Evolutionary conservation across 2,113 vertebrate genomes (phyloP), one percentile per base, ranked within the genome.

Genomic region (Phrynosoma blainvillii): DNA sequence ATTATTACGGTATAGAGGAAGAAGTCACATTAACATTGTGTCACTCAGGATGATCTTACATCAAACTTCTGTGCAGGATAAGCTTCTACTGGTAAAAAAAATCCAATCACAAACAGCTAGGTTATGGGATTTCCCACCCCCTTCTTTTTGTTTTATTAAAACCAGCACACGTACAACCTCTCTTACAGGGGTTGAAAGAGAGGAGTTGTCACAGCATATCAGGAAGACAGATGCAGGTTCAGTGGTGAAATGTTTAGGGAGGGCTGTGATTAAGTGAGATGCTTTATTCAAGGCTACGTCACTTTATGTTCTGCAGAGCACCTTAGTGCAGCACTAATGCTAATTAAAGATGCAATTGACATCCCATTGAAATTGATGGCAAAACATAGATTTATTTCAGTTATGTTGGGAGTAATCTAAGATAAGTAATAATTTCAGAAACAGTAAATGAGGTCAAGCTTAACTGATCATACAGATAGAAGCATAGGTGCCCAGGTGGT

Each of bases 221-320:
- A 30, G 56, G 62, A 11, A 86, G 9, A 23, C 11, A 71, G 47
- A 79, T 30, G 32, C n/a, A 56, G 47, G 21, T 79, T 73, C 42
- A 80, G n/a, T 73, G 65, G 56, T 73, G n/a, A 23, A 80, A 80
- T 87, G 47, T 71, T 87, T 80, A 36, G n/a, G 23, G 23, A 68
- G 23, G 75, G 1, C 62, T 11, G 73, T 77, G 66, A 65, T n/a
- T 77, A 47, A 12, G 40, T 65, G 6, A 78, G 8, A 52, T 66
- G 36, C 42, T 77, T 78, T 32, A 10, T 40, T 27, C 62, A 78
- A 27, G 25, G 9, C 27, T 66, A 74, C 20, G 36, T 42, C 42
- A 71, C n/a, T 65, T 79, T 68, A 32, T 79, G 27, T 54, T 32
- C 30, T 32, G 7, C 40, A 52, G 30, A 86, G 42, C 32, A 42